Percentiles rank a stretch among this genome's conserved stretches.
phyloP scores from a whole-genome alignment of 2,888 invertebrate species.

The Schizotus pectinicornis region DNA sequence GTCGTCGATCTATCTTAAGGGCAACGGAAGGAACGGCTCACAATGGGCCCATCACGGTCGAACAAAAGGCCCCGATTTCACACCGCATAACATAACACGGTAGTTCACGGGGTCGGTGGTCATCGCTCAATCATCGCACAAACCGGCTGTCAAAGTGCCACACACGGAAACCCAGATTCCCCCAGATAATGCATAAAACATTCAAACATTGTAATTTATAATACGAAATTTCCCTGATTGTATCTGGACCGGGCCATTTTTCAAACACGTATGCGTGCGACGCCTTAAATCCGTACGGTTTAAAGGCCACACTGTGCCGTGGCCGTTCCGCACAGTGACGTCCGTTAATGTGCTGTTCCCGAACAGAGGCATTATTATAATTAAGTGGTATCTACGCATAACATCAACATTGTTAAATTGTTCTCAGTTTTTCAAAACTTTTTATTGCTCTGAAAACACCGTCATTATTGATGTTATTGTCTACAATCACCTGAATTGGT shows the following conservation, averaged over 20 bases:
- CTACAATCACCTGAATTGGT: background rate
- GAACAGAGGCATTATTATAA: slow-evolving; percentile 48
- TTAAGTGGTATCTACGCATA: slow-evolving; percentile 48
- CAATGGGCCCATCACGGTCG: slow-evolving; percentile 33
- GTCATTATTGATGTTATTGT: slow-evolving; percentile 25
- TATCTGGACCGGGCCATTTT: slow-evolving; percentile 39
- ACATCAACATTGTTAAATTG: slow-evolving; percentile 48
- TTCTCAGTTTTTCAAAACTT: slow-evolving; percentile 37
- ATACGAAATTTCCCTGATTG: slow-evolving; percentile 43
- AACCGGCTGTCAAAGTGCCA: slow-evolving; percentile 41
- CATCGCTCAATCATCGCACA: slow-evolving; percentile 41
- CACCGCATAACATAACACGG: slow-evolving; percentile 24
- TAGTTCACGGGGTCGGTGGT: slow-evolving; percentile 32
- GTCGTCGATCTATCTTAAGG: background rate
- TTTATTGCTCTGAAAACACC: slow-evolving; percentile 25
- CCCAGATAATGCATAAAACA: slow-evolving; percentile 44
- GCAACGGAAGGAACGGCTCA: background rate
- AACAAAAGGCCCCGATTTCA: slow-evolving; percentile 37
- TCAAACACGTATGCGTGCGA: slow-evolving; percentile 35
- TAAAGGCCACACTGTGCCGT: slow-evolving; percentile 34
- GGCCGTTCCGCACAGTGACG: slow-evolving; percentile 47
- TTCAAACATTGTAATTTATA: slow-evolving; percentile 45
- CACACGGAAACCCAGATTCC: slow-evolving; percentile 43
- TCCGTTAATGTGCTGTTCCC: slow-evolving; percentile 46
- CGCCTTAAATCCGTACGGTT: slow-evolving; percentile 36